Evolutionary conservation across 2,113 vertebrate genomes (phyloP).

Genomic region (Strix aluco): DNA sequence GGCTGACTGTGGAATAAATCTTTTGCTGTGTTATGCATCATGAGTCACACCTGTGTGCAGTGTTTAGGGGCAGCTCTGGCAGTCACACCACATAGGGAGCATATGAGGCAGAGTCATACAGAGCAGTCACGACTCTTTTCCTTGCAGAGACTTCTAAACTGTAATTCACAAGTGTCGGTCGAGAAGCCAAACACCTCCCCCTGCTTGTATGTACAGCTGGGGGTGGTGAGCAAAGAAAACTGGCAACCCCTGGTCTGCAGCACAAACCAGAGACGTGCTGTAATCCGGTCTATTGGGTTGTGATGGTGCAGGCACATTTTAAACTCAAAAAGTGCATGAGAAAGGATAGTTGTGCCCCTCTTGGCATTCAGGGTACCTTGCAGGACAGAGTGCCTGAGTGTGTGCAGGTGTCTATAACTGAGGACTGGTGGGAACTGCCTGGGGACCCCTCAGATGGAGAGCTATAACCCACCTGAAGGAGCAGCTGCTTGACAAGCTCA

Average conservation of each 20-base stretch:
- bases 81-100: not conserved
- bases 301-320: not conserved
- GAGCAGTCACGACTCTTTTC: conserved; percentile 10
- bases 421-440: not conserved
- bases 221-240: not conserved
- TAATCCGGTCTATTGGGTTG: not conserved
- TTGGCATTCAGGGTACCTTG: not conserved
- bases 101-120: not conserved
- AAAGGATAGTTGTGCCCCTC: fast-evolving
- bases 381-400: not conserved
- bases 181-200: not conserved
- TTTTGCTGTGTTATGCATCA: not conserved
- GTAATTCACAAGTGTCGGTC: not conserved
- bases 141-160: not conserved
- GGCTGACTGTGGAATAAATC: not conserved
- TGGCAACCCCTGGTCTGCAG: not conserved
- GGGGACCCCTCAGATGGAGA: not conserved
- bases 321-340: not conserved
- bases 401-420: not conserved
- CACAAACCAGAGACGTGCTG: not conserved
- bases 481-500: not conserved
- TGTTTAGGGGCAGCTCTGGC: conserved; percentile 1
- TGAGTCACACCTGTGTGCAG: not conserved
- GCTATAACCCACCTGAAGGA: not conserved
- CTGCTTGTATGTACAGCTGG: not conserved